Base-by-base conservation (phyloP, 2,888 invertebrate species). In the Netelia virgata region DNA sequence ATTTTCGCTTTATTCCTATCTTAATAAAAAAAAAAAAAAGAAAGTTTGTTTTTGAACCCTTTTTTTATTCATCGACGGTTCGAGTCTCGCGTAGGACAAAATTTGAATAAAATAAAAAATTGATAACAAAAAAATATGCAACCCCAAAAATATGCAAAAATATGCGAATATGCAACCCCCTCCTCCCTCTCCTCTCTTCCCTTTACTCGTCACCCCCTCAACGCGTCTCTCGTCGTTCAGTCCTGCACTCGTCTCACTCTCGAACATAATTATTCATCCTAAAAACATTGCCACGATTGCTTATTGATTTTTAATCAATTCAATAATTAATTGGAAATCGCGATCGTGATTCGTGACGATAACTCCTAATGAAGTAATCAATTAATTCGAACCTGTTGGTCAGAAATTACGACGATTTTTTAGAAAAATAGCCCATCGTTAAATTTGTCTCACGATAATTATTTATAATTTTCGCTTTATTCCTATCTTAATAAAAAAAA, bases 81-180 rank as follows among this genome's bases (percentile, higher is more conserved):
- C 1, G 23, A 23, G 23, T 23, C 23, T 23, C 23, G 23, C 23
- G 23, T 23, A 2, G 23, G 2, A 23, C 1, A 23, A 23, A 23
- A 23, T 23, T 1, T 23, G 23, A 2, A 2, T 23, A 1, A 2
- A 23, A 23, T 23, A n/a, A n/a, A n/a, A n/a, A n/a, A n/a, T n/a
- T n/a, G n/a, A n/a, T n/a, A n/a, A n/a, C n/a, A n/a, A n/a, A n/a
- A n/a, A n/a, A n/a, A n/a, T n/a, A n/a, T n/a, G n/a, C n/a, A n/a
- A n/a, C n/a, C n/a, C n/a, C n/a, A n/a, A n/a, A n/a, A n/a, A n/a
- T n/a, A n/a, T n/a, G n/a, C n/a, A n/a, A n/a, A n/a, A n/a, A n/a
- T n/a, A n/a, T n/a, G 23, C 66, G 47, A 66, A 47, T 66, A 66
- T 66, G 36, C 41, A 64, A 41, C 14, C 3, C 23, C 2, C 11